phyloP scores from a whole-genome alignment of 2,797 vertebrate genomes.

The Smutsia temminckii region DNA sequence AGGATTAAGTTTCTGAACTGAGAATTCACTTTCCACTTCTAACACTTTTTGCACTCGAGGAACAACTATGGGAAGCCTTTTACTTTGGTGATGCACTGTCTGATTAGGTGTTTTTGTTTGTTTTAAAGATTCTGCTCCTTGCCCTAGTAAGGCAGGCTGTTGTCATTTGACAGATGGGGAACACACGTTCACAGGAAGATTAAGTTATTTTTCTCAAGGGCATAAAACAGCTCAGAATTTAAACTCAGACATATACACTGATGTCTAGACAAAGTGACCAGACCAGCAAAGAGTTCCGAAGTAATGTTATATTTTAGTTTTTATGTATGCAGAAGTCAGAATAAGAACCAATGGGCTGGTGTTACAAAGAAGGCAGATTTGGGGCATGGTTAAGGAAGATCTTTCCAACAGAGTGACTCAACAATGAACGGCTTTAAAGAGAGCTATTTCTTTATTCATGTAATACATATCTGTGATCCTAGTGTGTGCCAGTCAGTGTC shows the following conservation, averaged over 20 bases:
- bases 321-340: not conserved
- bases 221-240: not conserved
- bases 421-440: not conserved
- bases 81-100: not conserved
- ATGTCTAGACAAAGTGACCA: slow-evolving; percentile 13
- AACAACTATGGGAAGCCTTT: slow-evolving; percentile 13
- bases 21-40: not conserved
- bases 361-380: not conserved
- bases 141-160: not conserved
- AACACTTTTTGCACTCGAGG: not conserved
- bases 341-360: not conserved
- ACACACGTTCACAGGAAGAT: not conserved
- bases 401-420: not conserved
- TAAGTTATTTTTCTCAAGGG: not conserved
- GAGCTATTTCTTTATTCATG: not conserved
- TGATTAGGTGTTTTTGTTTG: not conserved
- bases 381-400: not conserved
- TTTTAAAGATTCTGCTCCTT: not conserved
- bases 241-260: not conserved
- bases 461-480: accelerated
- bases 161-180: not conserved
- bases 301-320: slow-evolving; percentile 5
- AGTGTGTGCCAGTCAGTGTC: not conserved
- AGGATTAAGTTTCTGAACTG: slow-evolving; percentile 10
- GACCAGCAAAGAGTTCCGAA: not conserved